These are phyloP conservation scores for Coilia nasus DNA, from an alignment of 2,797 vertebrate genomes.

Conservation along the genomic window DNA sequence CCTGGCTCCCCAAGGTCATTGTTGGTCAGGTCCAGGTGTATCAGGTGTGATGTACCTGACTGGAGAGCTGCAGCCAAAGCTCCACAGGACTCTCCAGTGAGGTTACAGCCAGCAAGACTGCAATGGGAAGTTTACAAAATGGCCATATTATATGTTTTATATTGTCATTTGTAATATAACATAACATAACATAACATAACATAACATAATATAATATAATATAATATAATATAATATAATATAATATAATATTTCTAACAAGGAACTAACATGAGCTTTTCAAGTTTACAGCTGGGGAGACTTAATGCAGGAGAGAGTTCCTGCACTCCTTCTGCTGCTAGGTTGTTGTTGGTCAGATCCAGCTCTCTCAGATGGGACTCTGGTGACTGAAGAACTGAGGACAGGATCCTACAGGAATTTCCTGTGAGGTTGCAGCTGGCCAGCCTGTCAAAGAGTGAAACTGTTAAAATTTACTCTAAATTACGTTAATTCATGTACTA, in stretches of 20 bases:
- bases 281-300: no score
- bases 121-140: no score
- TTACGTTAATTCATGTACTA: no score
- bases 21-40: neutral
- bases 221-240: no score
- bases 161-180: no score
- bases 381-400: neutral
- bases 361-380: neutral
- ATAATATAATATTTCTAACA: no score
- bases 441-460: neutral
- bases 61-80: neutral
- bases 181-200: no score
- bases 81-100: neutral
- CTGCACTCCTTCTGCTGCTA: neutral
- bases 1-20: neutral
- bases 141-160: no score
- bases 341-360: slow-evolving; percentile 10
- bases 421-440: slow-evolving; percentile 2
- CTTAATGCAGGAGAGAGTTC: neutral
- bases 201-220: no score
- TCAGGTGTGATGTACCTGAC: neutral
- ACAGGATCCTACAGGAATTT: neutral
- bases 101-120: neutral
- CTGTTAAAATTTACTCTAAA: no score
- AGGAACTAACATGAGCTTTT: no score